A percentile compares a stretch with the other conserved stretches of the same genome.
These are phyloP conservation scores for Brachyopa scutellaris DNA, from an alignment of 2,888 invertebrate genomes.

Conservation along the genomic window DNA sequence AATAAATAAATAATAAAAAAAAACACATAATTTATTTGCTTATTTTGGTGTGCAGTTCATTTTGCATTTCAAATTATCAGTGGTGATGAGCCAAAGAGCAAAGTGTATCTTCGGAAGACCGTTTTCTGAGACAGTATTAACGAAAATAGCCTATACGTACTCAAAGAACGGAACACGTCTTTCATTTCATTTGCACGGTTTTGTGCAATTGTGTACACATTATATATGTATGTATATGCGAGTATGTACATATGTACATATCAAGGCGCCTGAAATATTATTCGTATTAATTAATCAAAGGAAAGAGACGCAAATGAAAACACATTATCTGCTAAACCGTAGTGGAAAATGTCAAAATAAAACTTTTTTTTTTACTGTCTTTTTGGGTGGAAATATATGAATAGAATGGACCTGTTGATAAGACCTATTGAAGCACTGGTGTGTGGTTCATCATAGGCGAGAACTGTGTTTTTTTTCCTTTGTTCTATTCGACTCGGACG, in stretches of 20 bases:
- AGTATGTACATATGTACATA: constrained; percentile 6
- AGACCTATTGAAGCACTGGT: constrained; percentile 5
- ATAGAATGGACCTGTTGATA: constrained; percentile 34
- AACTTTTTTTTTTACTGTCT: constrained; percentile 6
- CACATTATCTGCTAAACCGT: constrained; percentile 37
- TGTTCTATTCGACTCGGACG: constrained; percentile 19
- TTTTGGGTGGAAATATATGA: constrained; percentile 6
- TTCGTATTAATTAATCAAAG: constrained; percentile 42
- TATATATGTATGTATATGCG: background rate
- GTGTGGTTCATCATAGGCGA: background rate
- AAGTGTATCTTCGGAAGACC: constrained; percentile 64
- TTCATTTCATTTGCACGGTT: constrained; percentile 32
- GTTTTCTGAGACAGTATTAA: constrained; percentile 40
- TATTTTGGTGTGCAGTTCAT: constrained; percentile 46
- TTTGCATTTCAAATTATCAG: constrained; percentile 59
- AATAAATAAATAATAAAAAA: background rate
- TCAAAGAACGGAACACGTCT: constrained; percentile 40
- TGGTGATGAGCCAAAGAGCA: constrained; percentile 60
- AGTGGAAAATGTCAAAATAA: constrained; percentile 49
- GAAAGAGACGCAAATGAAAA: constrained; percentile 24
- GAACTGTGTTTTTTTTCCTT: constrained; percentile 21
- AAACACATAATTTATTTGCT: constrained; percentile 6
- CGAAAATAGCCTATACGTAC: constrained; percentile 47
- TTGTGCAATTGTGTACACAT: constrained; percentile 31
- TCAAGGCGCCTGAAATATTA: constrained; percentile 49